Percentiles rank a stretch among this genome's conserved stretches.
phyloP scores from a whole-genome alignment of 2,113 vertebrate species.

The Carettochelys insculpta region DNA sequence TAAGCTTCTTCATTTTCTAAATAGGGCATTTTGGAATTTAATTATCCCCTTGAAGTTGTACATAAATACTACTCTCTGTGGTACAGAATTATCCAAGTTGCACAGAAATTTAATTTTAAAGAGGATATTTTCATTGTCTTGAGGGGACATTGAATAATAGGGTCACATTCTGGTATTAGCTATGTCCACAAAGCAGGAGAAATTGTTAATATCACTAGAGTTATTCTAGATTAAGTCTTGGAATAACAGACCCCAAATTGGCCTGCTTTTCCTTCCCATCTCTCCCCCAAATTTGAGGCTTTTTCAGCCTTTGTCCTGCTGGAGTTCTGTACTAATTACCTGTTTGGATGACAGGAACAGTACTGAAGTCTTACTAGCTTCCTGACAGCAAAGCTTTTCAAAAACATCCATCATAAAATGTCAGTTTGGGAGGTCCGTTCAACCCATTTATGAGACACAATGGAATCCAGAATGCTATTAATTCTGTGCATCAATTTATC shows the following conservation, averaged over 20 bases:
- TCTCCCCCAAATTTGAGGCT: too few species aligned
- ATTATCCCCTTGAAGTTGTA: constrained; percentile 52
- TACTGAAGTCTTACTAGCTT: too few species aligned
- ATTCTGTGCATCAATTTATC: neutral
- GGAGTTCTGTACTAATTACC: too few species aligned
- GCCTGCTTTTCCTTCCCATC: too few species aligned
- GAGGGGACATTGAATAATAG: neutral
- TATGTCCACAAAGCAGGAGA: neutral
- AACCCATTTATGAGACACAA: neutral
- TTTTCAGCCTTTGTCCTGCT: too few species aligned
- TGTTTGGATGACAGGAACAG: too few species aligned
- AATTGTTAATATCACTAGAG: neutral
- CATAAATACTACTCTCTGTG: neutral
- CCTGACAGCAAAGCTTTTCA: too few species aligned
- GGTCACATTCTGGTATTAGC: neutral
- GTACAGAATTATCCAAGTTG: neutral
- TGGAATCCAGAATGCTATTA: neutral
- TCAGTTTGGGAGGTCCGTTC: neutral
- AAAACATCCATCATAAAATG: too few species aligned
- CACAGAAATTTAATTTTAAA: neutral
- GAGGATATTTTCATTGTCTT: neutral
- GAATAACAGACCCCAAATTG: too few species aligned
- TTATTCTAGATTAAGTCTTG: neutral
- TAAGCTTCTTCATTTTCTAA: constrained; percentile 37
- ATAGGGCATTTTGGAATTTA: constrained; percentile 33